Percentiles rank a stretch among this genome's conserved stretches.
Conservation (phyloP, 2,113 vertebrate species). For the Anser brachyrhynchus region DNA sequence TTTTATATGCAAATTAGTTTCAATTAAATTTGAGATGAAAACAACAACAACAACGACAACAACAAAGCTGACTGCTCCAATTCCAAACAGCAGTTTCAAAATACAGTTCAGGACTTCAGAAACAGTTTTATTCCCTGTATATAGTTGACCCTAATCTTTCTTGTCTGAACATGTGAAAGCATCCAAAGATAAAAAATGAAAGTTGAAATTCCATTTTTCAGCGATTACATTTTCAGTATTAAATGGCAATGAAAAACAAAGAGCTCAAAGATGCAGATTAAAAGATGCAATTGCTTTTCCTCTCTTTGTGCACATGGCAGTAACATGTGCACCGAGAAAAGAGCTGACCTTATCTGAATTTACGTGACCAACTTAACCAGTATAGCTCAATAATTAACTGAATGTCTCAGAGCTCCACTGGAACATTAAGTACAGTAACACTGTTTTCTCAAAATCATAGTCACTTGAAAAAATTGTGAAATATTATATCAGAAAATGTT, state of each 20-base stretch:
- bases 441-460: not conserved
- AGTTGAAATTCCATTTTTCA: conserved; percentile 21
- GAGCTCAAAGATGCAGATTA: conserved; percentile 10
- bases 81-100: not conserved
- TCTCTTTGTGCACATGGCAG: not conserved
- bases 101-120: not conserved
- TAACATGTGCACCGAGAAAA: not conserved
- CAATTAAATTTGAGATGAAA: not conserved
- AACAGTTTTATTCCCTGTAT: not conserved
- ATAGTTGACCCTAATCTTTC: conserved; percentile 27
- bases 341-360: not conserved
- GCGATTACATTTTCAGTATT: conserved; percentile 11
- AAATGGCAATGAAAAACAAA: not conserved
- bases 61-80: not conserved
- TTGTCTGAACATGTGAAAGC: not conserved
- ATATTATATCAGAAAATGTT: not conserved
- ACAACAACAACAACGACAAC: not conserved
- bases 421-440: not conserved
- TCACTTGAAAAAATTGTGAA: not conserved
- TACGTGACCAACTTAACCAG: not conserved
- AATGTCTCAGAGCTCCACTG: not conserved
- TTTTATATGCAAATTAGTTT: not conserved
- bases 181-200: conserved; percentile 33
- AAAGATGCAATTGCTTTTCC: not conserved
- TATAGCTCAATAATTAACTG: not conserved